A percentile compares a stretch with the other conserved stretches of the same genome.
Evolutionary conservation across 2,113 vertebrate genomes (phyloP).

Genomic region (Pollimyrus isidori): DNA sequence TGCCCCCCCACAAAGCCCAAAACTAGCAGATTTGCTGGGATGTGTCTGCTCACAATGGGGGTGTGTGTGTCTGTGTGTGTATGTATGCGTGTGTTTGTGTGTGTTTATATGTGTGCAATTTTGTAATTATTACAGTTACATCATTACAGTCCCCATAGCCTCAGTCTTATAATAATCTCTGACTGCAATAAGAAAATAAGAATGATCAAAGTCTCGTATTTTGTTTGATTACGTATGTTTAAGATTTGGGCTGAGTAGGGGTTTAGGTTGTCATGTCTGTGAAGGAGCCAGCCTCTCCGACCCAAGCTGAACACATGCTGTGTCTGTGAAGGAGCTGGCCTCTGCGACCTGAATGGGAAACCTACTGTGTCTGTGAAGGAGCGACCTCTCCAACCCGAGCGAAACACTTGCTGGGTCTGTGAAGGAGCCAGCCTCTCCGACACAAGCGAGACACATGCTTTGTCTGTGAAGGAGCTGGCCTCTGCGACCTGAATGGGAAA

Average conservation of each 20-base stretch:
- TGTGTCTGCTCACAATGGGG: not conserved
- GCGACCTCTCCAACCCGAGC: not conserved
- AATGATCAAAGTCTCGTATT: not conserved
- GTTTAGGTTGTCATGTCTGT: not conserved
- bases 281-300: too few relatives aligned
- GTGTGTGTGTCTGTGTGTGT: not conserved
- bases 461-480: not conserved
- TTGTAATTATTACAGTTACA: not conserved
- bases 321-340: not conserved
- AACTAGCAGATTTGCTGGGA: conserved; percentile 5
- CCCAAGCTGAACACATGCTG: not conserved
- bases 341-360: not conserved
- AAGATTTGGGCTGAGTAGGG: not conserved
- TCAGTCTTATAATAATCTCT: not conserved
- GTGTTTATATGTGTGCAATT: not conserved
- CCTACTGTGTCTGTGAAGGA: not conserved
- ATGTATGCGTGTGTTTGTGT: not conserved
- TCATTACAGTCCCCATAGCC: not conserved
- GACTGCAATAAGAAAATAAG: not conserved
- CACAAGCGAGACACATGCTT: not conserved
- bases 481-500: not conserved
- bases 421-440: not conserved
- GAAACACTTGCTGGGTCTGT: not conserved
- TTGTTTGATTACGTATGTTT: not conserved
- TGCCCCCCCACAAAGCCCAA: not conserved